phyloP scores from a whole-genome alignment of 2,797 vertebrate genomes.

The Nasua narica region DNA sequence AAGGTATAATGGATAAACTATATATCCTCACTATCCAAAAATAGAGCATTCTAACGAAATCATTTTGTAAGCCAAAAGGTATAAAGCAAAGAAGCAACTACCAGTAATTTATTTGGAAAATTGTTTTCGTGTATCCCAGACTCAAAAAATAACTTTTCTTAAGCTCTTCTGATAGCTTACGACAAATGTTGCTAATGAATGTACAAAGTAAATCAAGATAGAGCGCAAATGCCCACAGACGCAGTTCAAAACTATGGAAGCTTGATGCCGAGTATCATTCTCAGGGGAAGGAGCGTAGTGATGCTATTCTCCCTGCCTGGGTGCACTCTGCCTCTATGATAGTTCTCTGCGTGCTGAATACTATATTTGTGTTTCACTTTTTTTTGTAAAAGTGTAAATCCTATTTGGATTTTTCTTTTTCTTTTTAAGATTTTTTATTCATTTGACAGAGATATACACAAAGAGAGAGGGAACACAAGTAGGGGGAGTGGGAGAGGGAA shows the following conservation, averaged over 20 bases:
- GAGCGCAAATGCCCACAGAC: neutral
- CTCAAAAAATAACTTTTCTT: neutral
- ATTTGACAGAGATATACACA: too few species aligned
- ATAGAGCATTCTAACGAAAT: neutral
- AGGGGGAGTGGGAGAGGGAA: neutral
- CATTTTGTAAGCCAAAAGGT: neutral
- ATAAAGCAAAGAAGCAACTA: neutral
- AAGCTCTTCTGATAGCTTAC: neutral
- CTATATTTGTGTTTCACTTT: neutral
- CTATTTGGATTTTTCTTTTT: neutral
- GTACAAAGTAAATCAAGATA: neutral
- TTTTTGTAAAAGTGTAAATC: neutral
- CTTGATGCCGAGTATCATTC: neutral
- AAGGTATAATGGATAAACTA: neutral
- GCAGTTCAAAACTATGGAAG: neutral
- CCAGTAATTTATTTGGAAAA: neutral
- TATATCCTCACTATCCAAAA: neutral
- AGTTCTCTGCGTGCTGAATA: neutral
- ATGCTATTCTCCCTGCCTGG: neutral
- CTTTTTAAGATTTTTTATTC: neutral
- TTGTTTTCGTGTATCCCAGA: neutral
- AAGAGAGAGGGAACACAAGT: too few species aligned
- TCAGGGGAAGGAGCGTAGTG: neutral
- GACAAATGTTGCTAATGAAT: neutral
- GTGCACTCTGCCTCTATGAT: neutral